These are phyloP conservation scores for Heterochromis multidens DNA, from an alignment of 2,113 vertebrate species.

Conservation along the genomic window DNA sequence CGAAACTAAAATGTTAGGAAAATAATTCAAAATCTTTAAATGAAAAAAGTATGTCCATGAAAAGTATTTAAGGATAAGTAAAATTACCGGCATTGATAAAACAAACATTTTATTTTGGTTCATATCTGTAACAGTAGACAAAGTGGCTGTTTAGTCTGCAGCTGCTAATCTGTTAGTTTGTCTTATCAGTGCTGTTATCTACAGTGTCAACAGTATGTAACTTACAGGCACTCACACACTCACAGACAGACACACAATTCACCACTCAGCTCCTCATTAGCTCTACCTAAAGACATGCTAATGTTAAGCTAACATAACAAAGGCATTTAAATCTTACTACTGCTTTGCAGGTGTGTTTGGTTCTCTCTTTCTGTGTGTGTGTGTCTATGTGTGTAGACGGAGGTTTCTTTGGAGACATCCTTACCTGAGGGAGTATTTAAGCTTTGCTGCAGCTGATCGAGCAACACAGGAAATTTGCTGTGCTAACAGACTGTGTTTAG, in stretches of 20 bases:
- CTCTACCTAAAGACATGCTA: conserved; percentile 57
- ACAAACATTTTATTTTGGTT: neutral
- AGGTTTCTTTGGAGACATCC: neutral
- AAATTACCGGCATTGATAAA: neutral
- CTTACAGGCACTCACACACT: neutral
- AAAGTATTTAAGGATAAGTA: neutral
- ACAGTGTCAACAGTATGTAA: conserved; percentile 23
- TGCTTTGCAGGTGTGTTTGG: conserved; percentile 15
- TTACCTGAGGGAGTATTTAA: conserved; percentile 36
- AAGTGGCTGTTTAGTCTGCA: neutral
- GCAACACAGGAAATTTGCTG: neutral
- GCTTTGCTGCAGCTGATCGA: conserved; percentile 20
- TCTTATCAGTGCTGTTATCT: conserved; percentile 9
- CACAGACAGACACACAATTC: conserved; percentile 21
- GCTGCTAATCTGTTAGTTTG: conserved; percentile 22
- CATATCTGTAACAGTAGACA: neutral
- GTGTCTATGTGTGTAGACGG: neutral
- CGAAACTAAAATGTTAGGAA: neutral
- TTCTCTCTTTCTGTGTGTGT: neutral
- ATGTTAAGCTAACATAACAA: conserved; percentile 29
- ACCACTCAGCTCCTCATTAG: conserved; percentile 61
- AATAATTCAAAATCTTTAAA: neutral
- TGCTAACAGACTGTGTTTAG: neutral
- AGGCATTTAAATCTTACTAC: neutral
- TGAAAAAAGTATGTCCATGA: neutral